Percentiles rank a stretch among this genome's conserved stretches.
Evolutionary conservation across 2,888 invertebrate species (phyloP).

Genomic region (Thymelicus acteon): DNA sequence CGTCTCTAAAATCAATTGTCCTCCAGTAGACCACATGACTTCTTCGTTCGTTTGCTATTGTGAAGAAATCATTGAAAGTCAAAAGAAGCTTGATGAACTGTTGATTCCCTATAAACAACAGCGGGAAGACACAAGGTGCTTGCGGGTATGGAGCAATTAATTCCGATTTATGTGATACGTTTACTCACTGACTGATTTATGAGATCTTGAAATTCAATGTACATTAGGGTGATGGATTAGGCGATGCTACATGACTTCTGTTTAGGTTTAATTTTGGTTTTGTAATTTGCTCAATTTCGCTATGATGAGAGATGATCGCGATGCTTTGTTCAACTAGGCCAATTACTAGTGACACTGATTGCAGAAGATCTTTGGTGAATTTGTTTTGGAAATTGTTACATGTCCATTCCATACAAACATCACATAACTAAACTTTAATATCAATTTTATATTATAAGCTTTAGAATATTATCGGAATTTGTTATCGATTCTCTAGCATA

Average conservation of each 20-base stretch:
- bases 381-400: too few relatives aligned
- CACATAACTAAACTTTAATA: too few relatives aligned
- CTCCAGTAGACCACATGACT: too few relatives aligned
- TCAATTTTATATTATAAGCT: too few relatives aligned
- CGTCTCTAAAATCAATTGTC: too few relatives aligned
- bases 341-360: too few relatives aligned
- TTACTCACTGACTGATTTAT: slow-evolving; percentile 6
- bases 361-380: too few relatives aligned
- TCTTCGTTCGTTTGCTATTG: too few relatives aligned
- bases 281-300: neutral
- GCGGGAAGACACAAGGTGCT: neutral
- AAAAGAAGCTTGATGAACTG: neutral
- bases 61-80: neutral
- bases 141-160: neutral
- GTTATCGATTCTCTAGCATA: too few relatives aligned
- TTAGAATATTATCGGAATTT: too few relatives aligned
- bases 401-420: too few relatives aligned
- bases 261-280: neutral
- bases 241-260: neutral
- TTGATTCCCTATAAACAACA: neutral
- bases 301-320: neutral
- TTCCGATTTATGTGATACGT: neutral
- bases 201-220: neutral
- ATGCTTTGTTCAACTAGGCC: too few relatives aligned
- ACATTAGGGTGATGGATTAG: neutral